Base-by-base conservation (phyloP, 2,888 invertebrate genomes). In the Luperina testacea region DNA sequence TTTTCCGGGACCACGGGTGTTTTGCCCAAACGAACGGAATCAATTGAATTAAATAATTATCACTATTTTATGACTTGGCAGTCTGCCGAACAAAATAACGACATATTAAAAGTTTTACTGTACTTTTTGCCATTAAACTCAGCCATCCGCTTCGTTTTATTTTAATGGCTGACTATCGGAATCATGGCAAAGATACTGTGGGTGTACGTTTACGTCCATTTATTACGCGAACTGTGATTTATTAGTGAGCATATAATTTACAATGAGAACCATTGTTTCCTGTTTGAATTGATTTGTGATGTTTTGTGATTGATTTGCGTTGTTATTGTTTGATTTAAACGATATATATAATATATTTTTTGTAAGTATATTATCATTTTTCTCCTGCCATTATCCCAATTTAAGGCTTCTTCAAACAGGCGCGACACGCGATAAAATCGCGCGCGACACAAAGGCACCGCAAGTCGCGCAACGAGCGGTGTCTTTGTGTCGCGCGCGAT, bases 161-260 rank as follows among this genome's bases (percentile, higher is more conserved):
- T 86, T 71, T 57, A 82, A 72, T 70, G 32, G 45, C 42, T 4
- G 48, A 51, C 45, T 53, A 59, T 72, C 38, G 38, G 27, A 86
- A 73, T 51, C 59, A 82, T 51, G 48, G 61, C 20, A 27, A 24
- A 24, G 24, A 76, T 45, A 53, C 24, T 53, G 87, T 87, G 69
- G 87, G 80, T 57, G 80, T 80, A 42, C 61, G n/a, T 72, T 77
- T 75, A 84, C 65, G 32, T 75, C 17, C 13, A 69, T 71, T 67
- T n/a, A 11, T 84, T 77, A 57, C 17, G 1, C 13, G 87, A 84
- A 75, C 87, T 69, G 53, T 73, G 69, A 84, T 76, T 80, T 86
- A 76, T 84, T 71, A 79, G 27, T 59, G 57, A 61, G 63, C 67
- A 57, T 32, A 72, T 79, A 72, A 74, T 80, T 84, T 79, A 84